Evolutionary conservation across 37 sponge, comb jelly and placozoan species (phyloP), one percentile per base, ranked within the genome.

Genomic region (Tethya wilhelma): DNA sequence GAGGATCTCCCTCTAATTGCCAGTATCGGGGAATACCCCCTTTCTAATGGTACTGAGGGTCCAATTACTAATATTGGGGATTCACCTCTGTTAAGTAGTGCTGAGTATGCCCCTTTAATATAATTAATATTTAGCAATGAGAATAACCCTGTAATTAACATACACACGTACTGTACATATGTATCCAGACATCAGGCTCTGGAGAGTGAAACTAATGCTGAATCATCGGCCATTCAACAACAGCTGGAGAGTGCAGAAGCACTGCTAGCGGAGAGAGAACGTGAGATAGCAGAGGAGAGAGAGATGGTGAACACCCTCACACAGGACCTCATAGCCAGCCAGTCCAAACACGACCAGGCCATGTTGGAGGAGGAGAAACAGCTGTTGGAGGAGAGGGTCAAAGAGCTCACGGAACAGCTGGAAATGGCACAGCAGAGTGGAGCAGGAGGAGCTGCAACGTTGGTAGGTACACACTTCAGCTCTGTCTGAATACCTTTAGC

Each of bases 351-450:
- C 30, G 84, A 83, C 29, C 65, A 73, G 42, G 46, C 60, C 0
- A 58, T 69, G 23, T 57, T 79, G 17, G 78, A 85, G 69, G 77
- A 84, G 37, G 84, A 84, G 67, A 75, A 87, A 43, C 38, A 38
- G 56, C 67, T 68, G 8, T 66, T 87, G 46, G 87, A 87, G 70
- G 87, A 87, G 62, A 78, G 75, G 55, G 87, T 87, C 36, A 49
- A 79, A 22, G 79, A 87, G 37, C 60, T 87, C 0, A 87, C 71
- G 0, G 19, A 71, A 23, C 73, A 78, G 58, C 43, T 78, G 29
- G 78, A 72, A 37, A 57, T 28, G 37, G 38, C 75, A 34, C 75
- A 58, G 59, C 60, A 59, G 20, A 57, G 25, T n/a, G n/a, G n/a
- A n/a, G n/a, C n/a, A n/a, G n/a, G n/a, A n/a, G n/a, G n/a, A n/a